Conservation (phyloP, 2,113 vertebrate species). For the Bagarius yarrelli region DNA sequence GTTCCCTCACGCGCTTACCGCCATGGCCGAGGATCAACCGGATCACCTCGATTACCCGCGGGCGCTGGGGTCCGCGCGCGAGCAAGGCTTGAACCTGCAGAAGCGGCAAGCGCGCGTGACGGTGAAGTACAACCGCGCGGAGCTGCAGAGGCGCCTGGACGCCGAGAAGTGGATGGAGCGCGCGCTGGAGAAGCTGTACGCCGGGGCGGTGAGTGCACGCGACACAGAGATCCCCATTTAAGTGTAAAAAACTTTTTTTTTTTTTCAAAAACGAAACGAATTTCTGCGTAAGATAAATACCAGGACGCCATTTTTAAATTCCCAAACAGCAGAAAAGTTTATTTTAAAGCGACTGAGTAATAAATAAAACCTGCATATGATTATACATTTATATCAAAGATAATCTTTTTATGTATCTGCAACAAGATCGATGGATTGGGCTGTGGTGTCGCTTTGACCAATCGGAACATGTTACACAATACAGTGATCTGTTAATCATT, state of each 20-base stretch:
- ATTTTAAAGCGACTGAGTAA: not conserved
- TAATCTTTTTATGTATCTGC: too few species aligned
- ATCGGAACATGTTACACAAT: not conserved
- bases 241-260: too few species aligned
- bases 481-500: not conserved
- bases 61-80: slow-evolving; percentile 49
- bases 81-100: slow-evolving; percentile 62
- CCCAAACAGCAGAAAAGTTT: not conserved
- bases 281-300: not conserved
- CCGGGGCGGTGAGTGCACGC: slow-evolving; percentile 73
- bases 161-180: slow-evolving; percentile 91
- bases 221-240: too few species aligned
- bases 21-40: slow-evolving; percentile 78
- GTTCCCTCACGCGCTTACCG: slow-evolving; percentile 53
- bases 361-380: too few species aligned
- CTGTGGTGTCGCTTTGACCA: not conserved
- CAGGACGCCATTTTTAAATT: not conserved
- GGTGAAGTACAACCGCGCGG: slow-evolving; percentile 85
- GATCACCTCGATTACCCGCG: slow-evolving; percentile 55
- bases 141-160: slow-evolving; percentile 84
- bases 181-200: slow-evolving; percentile 75
- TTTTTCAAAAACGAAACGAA: too few species aligned
- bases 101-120: slow-evolving; percentile 84
- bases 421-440: too few species aligned
- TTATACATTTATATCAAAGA: too few species aligned